Evolutionary conservation across 1,140 invertebrate genomes (phyloP), one percentile per base, ranked within the genome.

Genomic region (Zelostemma sp.): DNA sequence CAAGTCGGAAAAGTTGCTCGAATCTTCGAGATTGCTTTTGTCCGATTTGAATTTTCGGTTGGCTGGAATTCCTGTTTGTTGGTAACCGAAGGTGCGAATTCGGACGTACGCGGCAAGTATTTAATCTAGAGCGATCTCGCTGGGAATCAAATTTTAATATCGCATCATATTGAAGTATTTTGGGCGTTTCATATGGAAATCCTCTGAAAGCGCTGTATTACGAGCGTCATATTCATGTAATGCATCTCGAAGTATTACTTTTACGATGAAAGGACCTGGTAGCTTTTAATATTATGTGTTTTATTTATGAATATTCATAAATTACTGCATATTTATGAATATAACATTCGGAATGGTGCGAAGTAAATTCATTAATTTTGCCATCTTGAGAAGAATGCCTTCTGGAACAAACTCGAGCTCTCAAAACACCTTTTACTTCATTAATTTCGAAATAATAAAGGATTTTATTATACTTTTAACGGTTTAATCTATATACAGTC

Each of bases 1-100:
- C 60, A 73, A 54, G 48, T 51, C 60, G 53, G 60, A 67, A 69
- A 69, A 69, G 68, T 67, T 59, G 43, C 67, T 73, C 63, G 69
- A 69, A 73, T 73, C 67, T 73, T 69, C n/a, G n/a, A n/a, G n/a
- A n/a, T n/a, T n/a, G n/a, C n/a, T n/a, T n/a, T n/a, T n/a, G n/a
- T n/a, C n/a, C 21, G 21, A 25, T 8, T 38, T 3, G 35, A n/a
- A 38, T 3, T 5, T 38, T 38, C n/a, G n/a, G 4, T n/a, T 11
- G n/a, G n/a, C 12, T 38, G 3, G 12, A 38, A 38, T 5, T 38
- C 3, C 3, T n/a, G 35, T 5, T 2, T 11, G n/a, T 38, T 25
- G 21, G 8, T 8, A 25, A 25, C n/a, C n/a, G n/a, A n/a, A n/a
- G n/a, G n/a, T n/a, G 21, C 8, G 21, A 25, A 25, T 25, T 25